These are phyloP conservation scores for Spilosoma lubricipeda DNA, from an alignment of 2,888 invertebrate species.

Conservation along the genomic window DNA sequence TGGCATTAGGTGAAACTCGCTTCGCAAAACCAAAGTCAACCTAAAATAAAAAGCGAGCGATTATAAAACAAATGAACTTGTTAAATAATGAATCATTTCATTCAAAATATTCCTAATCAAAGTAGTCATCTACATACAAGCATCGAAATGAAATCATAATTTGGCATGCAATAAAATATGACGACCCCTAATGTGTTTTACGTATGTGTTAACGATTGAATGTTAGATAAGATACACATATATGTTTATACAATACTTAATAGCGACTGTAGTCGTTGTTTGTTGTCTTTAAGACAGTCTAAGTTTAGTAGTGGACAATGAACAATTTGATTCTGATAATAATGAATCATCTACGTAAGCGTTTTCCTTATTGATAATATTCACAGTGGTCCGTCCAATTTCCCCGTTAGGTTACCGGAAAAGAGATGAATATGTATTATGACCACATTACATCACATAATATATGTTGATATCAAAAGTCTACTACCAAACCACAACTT, in stretches of 20 bases:
- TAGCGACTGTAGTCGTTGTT: not conserved
- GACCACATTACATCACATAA: not conserved
- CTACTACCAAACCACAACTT: too few species aligned
- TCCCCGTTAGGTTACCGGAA: not conserved
- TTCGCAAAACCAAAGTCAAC: slow-evolving; percentile 98
- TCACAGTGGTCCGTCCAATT: not conserved
- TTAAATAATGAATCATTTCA: not conserved
- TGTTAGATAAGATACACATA: not conserved
- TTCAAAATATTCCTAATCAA: not conserved
- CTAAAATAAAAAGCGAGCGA: slow-evolving; percentile 71
- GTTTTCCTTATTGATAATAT: not conserved
- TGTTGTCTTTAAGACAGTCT: not conserved
- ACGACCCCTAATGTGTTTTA: not conserved
- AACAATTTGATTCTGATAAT: not conserved
- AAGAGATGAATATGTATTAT: not conserved
- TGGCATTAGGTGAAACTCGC: slow-evolving; percentile 90
- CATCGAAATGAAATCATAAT: not conserved
- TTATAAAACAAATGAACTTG: not conserved
- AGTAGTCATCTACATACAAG: not conserved
- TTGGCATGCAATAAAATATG: not conserved
- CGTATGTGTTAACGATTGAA: not conserved
- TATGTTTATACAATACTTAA: not conserved
- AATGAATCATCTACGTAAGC: not conserved
- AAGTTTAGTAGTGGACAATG: not conserved
- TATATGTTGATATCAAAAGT: too few species aligned